Evolutionary conservation across 2,888 invertebrate species (phyloP).

Genomic region (Plebejus melissa): DNA sequence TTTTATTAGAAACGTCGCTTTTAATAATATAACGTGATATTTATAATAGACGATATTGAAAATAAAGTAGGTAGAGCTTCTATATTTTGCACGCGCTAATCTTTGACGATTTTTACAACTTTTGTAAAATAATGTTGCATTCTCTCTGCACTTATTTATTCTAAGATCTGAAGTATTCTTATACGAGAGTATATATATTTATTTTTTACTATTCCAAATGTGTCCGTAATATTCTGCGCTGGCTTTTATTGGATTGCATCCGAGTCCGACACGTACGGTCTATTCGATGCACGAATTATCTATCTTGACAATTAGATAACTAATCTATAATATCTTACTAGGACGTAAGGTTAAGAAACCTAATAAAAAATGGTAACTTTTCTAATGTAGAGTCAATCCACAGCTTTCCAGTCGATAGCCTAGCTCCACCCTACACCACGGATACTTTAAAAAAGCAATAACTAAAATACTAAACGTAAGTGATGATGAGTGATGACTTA

Average conservation of each 20-base stretch:
- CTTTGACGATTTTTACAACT: neutral
- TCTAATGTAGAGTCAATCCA: no score
- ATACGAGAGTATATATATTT: neutral
- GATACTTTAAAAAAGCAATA: neutral
- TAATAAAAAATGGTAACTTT: no score
- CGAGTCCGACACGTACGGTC: no score
- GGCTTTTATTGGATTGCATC: no score
- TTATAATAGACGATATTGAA: neutral
- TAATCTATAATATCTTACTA: no score
- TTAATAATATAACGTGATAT: neutral
- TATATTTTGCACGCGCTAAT: neutral
- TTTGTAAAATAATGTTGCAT: neutral
- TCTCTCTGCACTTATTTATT: neutral
- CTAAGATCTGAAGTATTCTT: neutral
- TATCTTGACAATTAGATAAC: no score
- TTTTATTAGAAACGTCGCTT: neutral
- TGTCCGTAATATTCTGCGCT: no score
- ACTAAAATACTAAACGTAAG: neutral
- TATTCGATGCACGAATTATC: no score
- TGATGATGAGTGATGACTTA: neutral
- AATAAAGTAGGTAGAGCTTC: neutral
- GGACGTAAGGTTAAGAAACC: no score
- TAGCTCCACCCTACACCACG: no score
- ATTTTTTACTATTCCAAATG: no score
- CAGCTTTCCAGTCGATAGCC: no score